Evolutionary conservation across 2,113 vertebrate species (phyloP).

Genomic region (Percopsis transmontana): DNA sequence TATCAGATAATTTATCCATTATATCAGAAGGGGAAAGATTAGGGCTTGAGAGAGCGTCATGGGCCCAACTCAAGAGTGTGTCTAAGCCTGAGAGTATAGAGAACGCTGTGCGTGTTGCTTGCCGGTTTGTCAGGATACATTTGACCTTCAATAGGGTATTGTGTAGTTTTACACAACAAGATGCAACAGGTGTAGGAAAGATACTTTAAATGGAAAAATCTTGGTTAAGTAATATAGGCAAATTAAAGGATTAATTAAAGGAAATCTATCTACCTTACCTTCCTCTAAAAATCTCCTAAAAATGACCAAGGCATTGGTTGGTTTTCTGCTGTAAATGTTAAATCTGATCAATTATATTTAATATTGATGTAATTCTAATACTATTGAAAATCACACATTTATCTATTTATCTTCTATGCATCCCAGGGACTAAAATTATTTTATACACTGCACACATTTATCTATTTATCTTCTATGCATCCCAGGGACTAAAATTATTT

Average conservation of each 20-base stretch:
- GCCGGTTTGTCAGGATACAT: conserved; percentile 41
- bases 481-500: background rate
- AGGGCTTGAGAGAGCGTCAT: conserved; percentile 47
- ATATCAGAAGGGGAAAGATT: conserved; percentile 49
- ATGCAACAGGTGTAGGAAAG: no score
- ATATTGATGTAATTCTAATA: background rate
- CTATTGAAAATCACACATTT: background rate
- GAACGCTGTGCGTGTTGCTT: conserved; percentile 25
- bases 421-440: background rate
- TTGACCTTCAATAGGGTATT: conserved; percentile 32
- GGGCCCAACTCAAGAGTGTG: conserved; percentile 3
- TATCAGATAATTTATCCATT: conserved; percentile 56
- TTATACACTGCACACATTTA: no score
- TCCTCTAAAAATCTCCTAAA: background rate
- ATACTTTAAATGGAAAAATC: no score
- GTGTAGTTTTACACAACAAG: conserved; percentile 17
- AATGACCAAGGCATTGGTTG: no score
- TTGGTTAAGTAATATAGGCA: no score
- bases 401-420: background rate
- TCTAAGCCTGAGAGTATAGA: background rate
- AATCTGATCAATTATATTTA: background rate
- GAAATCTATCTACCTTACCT: no score
- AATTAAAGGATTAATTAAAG: no score
- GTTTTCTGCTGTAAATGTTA: background rate
- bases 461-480: background rate